phyloP scores from a whole-genome alignment of 2,113 vertebrate genomes.

The Abramis brama region DNA sequence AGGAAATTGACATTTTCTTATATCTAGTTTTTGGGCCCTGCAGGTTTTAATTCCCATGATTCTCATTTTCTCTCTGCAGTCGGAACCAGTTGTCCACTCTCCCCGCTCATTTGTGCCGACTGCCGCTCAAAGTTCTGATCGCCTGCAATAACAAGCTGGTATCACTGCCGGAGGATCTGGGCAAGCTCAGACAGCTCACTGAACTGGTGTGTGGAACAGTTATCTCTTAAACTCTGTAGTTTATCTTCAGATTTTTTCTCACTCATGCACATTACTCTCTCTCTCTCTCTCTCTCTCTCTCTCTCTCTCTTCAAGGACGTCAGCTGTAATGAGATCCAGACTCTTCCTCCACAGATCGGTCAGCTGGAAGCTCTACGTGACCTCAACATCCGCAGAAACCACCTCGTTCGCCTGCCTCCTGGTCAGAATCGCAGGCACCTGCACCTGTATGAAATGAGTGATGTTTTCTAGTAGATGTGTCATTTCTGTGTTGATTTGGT shows the following conservation, averaged over 20 bases:
- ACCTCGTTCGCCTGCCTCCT: conserved; percentile 88
- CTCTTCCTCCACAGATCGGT: conserved; percentile 90
- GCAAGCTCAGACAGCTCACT: conserved; percentile 87
- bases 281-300: conserved; percentile 40
- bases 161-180: conserved; percentile 93
- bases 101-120: conserved; percentile 86
- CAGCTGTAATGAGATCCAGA: conserved; percentile 98
- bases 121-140: conserved; percentile 94
- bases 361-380: conserved; percentile 87
- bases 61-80: conserved; percentile 70
- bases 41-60: not conserved
- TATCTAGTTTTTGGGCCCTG: not conserved
- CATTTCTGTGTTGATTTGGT: not conserved
- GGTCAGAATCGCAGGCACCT: conserved; percentile 70
- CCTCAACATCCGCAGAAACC: conserved; percentile 93
- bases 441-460: not conserved
- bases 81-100: conserved; percentile 93
- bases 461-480: not conserved
- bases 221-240: not conserved
- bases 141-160: conserved; percentile 96
- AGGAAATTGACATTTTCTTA: not conserved
- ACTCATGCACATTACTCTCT: not conserved
- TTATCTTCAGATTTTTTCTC: not conserved
- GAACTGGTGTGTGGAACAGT: conserved; percentile 85
- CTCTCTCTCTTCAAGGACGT: conserved; percentile 81